phyloP scores from a whole-genome alignment of 2,888 invertebrate species.

The Xestia sexstrigata region DNA sequence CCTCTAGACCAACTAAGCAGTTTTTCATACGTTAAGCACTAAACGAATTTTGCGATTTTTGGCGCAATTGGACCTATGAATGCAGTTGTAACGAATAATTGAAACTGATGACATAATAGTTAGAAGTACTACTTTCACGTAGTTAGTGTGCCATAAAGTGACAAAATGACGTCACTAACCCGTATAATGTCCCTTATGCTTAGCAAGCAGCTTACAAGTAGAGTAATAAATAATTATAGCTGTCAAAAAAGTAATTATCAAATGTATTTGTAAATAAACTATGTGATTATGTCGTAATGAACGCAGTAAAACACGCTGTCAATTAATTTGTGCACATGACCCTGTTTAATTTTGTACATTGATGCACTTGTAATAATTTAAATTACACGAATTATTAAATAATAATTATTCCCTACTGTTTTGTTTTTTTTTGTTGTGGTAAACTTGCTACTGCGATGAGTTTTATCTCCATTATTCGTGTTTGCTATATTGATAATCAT shows the following conservation, averaged over 20 bases:
- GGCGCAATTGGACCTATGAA: neutral
- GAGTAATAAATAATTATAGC: neutral
- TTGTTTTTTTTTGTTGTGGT: neutral
- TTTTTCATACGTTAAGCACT: neutral
- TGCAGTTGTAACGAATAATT: neutral
- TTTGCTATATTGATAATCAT: neutral
- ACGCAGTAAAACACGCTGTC: conserved; percentile 23
- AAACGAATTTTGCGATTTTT: neutral
- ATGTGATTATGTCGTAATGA: neutral
- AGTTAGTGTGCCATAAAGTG: conserved; percentile 36
- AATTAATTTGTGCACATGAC: conserved; percentile 40
- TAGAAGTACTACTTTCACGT: conserved; percentile 31
- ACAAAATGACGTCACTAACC: conserved; percentile 46
- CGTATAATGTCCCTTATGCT: conserved; percentile 33
- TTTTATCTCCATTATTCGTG: neutral
- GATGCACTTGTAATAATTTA: conserved; percentile 36
- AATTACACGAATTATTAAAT: neutral
- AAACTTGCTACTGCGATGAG: conserved; percentile 43
- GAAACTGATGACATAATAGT: neutral
- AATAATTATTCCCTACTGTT: neutral
- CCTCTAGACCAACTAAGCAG: too few relatives aligned
- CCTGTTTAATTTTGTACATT: conserved; percentile 11
- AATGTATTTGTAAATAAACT: conserved; percentile 15
- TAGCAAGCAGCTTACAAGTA: conserved; percentile 42
- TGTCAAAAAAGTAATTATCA: neutral